These are phyloP conservation scores for Sminthurides aquaticus DNA, from an alignment of 2,888 invertebrate species.

Conservation along the genomic window DNA sequence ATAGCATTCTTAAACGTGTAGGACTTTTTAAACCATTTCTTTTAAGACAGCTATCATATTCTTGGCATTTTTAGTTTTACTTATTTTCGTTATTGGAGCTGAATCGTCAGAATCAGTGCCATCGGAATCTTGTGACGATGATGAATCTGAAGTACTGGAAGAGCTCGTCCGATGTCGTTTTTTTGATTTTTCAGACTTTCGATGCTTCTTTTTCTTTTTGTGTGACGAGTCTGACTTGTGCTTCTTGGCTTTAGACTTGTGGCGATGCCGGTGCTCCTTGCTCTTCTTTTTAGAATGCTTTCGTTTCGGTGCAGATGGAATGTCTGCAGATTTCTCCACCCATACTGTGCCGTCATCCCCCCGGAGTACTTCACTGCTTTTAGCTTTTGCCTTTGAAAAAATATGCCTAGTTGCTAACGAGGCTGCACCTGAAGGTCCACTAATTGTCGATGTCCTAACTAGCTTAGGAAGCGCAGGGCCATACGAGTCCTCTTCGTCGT, in stretches of 20 bases:
- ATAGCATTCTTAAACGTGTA: no score
- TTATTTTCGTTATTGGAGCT: no score
- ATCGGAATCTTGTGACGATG: no score
- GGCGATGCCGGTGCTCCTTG: neutral
- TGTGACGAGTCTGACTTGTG: neutral
- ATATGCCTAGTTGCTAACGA: neutral
- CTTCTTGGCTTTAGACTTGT: neutral
- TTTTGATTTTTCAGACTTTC: conserved; percentile 1
- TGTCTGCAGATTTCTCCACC: neutral
- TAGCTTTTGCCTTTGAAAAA: neutral
- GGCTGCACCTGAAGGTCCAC: neutral
- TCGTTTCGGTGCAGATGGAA: neutral
- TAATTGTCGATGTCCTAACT: neutral
- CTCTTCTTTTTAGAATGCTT: conserved; percentile 1
- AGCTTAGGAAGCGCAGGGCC: neutral
- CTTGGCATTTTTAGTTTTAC: no score
- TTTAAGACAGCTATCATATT: no score
- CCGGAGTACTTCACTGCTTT: neutral
- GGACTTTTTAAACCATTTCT: no score
- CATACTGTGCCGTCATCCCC: neutral
- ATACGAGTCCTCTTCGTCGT: conserved; percentile 3
- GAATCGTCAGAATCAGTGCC: no score
- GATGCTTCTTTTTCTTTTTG: conserved; percentile 6
- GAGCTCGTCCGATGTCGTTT: neutral
- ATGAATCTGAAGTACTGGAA: no score